A percentile compares a stretch with the other conserved stretches of the same genome.
phyloP scores from a whole-genome alignment of 1,140 invertebrate species.

The Plectus sambesii region DNA sequence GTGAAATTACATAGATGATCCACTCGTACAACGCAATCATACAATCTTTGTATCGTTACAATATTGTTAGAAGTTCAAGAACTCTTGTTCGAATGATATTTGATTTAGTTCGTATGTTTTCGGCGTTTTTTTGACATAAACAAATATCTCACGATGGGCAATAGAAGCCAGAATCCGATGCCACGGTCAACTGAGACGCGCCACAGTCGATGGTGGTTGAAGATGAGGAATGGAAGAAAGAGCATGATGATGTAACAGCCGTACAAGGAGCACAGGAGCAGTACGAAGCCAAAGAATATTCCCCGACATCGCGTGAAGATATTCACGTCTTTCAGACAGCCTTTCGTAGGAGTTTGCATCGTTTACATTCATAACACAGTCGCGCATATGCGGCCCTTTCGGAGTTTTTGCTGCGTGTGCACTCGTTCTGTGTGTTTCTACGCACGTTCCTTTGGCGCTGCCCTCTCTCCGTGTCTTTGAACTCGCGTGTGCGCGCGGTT shows the following conservation, averaged over 20 bases:
- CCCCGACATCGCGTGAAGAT: too few species aligned
- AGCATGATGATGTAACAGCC: constrained; percentile 33
- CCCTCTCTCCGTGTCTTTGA: too few species aligned
- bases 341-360: too few species aligned
- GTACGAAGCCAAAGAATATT: constrained; percentile 25
- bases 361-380: too few species aligned
- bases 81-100: neutral
- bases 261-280: constrained; percentile 39
- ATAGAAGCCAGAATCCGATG: constrained; percentile 39
- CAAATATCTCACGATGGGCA: constrained; percentile 31
- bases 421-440: too few species aligned
- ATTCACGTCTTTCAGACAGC: too few species aligned
- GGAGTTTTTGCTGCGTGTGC: too few species aligned
- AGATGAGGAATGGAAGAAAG: constrained; percentile 32
- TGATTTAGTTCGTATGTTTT: too few species aligned
- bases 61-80: constrained; percentile 1
- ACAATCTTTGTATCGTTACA: neutral
- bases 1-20: too few species aligned
- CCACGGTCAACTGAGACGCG: constrained; percentile 33
- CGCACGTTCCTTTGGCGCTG: too few species aligned
- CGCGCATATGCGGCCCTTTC: too few species aligned
- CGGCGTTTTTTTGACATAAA: constrained; percentile 8
- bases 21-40: constrained; percentile 34
- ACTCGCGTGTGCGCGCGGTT: too few species aligned
- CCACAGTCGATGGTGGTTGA: constrained; percentile 30